Base-by-base conservation (phyloP, 2,113 vertebrate species). In the Albula glossodonta region DNA sequence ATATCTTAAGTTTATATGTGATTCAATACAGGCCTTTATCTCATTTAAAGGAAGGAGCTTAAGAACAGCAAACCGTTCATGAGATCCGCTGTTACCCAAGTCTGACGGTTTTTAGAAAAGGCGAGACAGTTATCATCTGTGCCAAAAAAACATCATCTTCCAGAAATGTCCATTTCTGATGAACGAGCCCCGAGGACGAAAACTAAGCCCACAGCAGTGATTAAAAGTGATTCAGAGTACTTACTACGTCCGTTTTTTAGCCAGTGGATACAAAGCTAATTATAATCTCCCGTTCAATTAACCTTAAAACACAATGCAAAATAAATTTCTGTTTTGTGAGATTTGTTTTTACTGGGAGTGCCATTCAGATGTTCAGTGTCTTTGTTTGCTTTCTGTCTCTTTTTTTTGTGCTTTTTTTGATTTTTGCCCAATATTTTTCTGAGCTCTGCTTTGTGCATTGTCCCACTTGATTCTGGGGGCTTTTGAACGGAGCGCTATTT, bases 321-420 rank as follows among this genome's bases (percentile, higher is more conserved):
- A 74, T 74, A n/a, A 22, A 74, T 74, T 74, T 31, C 0, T 66
- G 31, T 66, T 66, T 66, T 66, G 60, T 66, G 70, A 74, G n/a
- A 6, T 74, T n/a, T 31, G 22, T 74, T 74, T 74, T 74, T 25
- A 74, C 5, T 3, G 63, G n/a, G 70, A 31, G 70, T 74, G 70
- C 70, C 9, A 10, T 74, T 74, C 31, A 31, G 70, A 74, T 9
- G 31, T 74, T 31, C 70, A 31, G 70, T 31, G n/a, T 74, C 70
- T 74, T 74, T 74, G 60, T 74, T 74, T 74, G 19, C 22, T 25
- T 74, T 31, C 11, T 10, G 70, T 31, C 70, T 74, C 70, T 74
- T n/a, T 82, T 51, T 83, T 82, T 51, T 83, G n/a, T 50, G 31
- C 60, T 49, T 4, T 19, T 82, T 83, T 66, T 49, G 60, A 70